Conservation (phyloP, 37 sponge, comb jelly and placozoan genomes). For the Oopsacas minuta region DNA sequence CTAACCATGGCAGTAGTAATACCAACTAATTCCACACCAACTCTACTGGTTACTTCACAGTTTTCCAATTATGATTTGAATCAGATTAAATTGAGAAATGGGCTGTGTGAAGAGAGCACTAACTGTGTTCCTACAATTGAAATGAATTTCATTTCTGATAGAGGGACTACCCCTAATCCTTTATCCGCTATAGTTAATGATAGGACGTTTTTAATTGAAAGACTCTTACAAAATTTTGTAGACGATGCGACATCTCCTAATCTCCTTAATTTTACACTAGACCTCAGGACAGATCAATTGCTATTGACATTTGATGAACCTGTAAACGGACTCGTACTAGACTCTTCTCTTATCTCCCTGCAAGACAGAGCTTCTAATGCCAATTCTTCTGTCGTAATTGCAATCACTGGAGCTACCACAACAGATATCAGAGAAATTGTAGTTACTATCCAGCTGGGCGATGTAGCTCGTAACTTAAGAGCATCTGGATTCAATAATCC, state of each 20-base stretch:
- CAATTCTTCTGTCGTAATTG: not conserved
- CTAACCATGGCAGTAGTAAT: constrained; percentile 23
- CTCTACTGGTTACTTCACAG: constrained; percentile 32
- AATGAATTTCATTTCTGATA: constrained; percentile 39
- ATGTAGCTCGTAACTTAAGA: not conserved
- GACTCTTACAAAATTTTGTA: constrained; percentile 21
- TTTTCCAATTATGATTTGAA: constrained; percentile 49
- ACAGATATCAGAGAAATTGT: not conserved
- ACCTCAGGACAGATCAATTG: constrained; percentile 42
- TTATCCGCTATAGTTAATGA: constrained; percentile 20
- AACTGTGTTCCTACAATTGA: constrained; percentile 49
- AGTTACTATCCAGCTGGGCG: not conserved
- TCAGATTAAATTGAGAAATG: constrained; percentile 33
- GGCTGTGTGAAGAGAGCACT: constrained; percentile 32
- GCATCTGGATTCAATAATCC: constrained; percentile 4
- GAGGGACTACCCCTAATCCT: constrained; percentile 31
- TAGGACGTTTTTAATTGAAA: not conserved
- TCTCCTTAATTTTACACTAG: constrained; percentile 36
- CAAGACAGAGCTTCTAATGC: constrained; percentile 6
- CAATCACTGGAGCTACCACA: not conserved
- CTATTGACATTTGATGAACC: constrained; percentile 66
- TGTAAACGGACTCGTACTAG: constrained; percentile 28
- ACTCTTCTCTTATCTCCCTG: constrained; percentile 26
- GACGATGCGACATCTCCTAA: constrained; percentile 56
- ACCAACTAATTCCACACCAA: not conserved